Percentiles rank a stretch among this genome's conserved stretches.
These are phyloP conservation scores for Gallinago nigripennis DNA, from an alignment of 2,797 vertebrate genomes.

Conservation along the genomic window DNA sequence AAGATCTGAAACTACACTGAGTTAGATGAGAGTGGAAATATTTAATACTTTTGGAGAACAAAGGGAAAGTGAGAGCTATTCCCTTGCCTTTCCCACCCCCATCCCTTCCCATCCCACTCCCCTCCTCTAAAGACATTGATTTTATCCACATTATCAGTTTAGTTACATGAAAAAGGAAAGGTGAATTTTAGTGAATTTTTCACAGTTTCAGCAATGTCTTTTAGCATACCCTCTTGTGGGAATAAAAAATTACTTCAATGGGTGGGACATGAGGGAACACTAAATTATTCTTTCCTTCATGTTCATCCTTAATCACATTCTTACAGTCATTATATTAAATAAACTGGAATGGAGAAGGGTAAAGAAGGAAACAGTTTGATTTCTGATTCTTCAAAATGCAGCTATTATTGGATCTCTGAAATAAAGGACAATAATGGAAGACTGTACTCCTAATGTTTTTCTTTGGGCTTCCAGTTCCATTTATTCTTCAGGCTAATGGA, in stretches of 20 bases:
- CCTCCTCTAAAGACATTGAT: background rate
- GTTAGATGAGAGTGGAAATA: background rate
- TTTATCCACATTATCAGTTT: background rate
- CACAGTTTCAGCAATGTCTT: background rate
- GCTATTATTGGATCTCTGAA: background rate
- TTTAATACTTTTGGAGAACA: background rate
- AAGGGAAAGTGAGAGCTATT: background rate
- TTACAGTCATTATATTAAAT: background rate
- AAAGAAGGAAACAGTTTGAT: background rate
- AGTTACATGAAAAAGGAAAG: background rate
- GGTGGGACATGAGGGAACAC: background rate
- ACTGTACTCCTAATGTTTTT: accelerated
- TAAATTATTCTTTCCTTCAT: background rate
- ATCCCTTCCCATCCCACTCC: accelerated
- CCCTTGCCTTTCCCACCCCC: accelerated
- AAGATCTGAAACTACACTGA: background rate
- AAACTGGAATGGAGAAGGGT: background rate
- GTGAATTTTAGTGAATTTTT: background rate
- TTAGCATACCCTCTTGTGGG: accelerated
- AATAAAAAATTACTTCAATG: background rate
- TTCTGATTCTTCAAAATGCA: background rate
- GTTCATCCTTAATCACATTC: background rate
- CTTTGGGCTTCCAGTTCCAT: background rate
- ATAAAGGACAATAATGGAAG: background rate
- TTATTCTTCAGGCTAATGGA: background rate